Percentiles rank a stretch among this genome's conserved stretches.
Evolutionary conservation across 2,888 invertebrate species (phyloP).

Genomic region (Cinara cedri): DNA sequence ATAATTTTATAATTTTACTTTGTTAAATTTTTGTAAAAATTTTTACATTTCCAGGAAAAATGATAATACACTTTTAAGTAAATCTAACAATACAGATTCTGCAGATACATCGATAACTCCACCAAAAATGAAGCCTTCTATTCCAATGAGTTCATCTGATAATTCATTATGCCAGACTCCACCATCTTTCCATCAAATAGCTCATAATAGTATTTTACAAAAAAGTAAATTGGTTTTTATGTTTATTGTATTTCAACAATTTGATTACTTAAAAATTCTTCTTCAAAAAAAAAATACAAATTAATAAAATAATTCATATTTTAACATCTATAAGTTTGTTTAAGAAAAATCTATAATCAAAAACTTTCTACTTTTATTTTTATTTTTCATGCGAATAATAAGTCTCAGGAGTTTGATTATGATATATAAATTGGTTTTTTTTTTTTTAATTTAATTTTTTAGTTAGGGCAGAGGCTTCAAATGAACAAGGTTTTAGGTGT

Average conservation of each 20-base stretch:
- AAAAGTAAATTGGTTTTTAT: conserved; percentile 18
- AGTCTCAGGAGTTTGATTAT: too few relatives aligned
- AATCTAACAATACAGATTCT: background rate
- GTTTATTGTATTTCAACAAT: background rate
- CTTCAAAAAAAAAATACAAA: background rate
- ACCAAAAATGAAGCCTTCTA: conserved; percentile 14
- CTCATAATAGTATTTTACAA: conserved; percentile 36
- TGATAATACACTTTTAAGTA: background rate
- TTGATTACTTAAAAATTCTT: too few relatives aligned
- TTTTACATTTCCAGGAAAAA: conserved; percentile 13
- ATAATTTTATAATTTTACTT: background rate
- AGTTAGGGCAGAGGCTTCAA: conserved; percentile 41
- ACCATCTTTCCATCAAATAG: conserved; percentile 23
- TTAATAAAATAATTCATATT: too few relatives aligned
- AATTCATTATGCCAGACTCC: background rate
- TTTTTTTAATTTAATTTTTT: background rate
- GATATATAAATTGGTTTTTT: background rate
- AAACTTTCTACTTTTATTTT: too few relatives aligned
- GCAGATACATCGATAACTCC: background rate
- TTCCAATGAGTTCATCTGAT: background rate
- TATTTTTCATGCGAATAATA: too few relatives aligned
- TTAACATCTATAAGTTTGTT: too few relatives aligned
- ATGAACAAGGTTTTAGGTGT: conserved; percentile 65
- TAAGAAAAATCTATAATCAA: too few relatives aligned
- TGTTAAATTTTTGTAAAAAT: too few relatives aligned